Conservation (phyloP, 1,140 invertebrate species). For the Ceratitis capitata region DNA sequence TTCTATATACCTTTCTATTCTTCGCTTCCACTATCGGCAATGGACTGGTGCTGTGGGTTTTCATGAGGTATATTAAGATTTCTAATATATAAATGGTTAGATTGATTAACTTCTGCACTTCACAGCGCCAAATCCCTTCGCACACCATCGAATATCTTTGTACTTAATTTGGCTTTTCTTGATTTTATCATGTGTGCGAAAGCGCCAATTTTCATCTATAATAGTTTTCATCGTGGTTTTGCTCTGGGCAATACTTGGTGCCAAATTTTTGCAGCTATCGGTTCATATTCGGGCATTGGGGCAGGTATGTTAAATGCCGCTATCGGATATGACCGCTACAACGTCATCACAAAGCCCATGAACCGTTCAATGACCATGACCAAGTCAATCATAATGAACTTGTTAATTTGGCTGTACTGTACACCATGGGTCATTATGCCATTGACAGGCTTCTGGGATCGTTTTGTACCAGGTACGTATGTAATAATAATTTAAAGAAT, state of each 20-base stretch:
- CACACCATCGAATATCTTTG: constrained; percentile 90
- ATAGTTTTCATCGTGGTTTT: constrained; percentile 82
- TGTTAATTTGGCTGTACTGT: constrained; percentile 79
- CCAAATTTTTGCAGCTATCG: constrained; percentile 80
- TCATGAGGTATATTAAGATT: constrained; percentile 67
- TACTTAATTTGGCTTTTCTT: constrained; percentile 85
- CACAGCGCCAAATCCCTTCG: constrained; percentile 70
- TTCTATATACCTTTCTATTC: constrained; percentile 83
- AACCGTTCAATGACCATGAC: constrained; percentile 80
- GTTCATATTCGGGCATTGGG: constrained; percentile 81
- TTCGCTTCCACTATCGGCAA: constrained; percentile 83
- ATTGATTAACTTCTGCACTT: constrained; percentile 39
- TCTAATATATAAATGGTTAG: constrained; percentile 16
- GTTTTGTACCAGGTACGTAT: constrained; percentile 76
- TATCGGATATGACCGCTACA: constrained; percentile 67
- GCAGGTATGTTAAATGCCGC: constrained; percentile 79
- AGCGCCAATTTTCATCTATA: constrained; percentile 87
- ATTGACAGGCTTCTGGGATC: constrained; percentile 80
- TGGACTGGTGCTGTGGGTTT: constrained; percentile 89
- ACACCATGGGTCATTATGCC: constrained; percentile 84
- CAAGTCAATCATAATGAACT: constrained; percentile 78
- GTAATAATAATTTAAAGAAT: too few species aligned
- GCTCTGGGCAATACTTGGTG: constrained; percentile 78
- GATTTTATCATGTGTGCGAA: constrained; percentile 91
- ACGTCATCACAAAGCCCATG: constrained; percentile 83